phyloP scores from a whole-genome alignment of 2,113 vertebrate species.

The Hemiscyllium ocellatum region DNA sequence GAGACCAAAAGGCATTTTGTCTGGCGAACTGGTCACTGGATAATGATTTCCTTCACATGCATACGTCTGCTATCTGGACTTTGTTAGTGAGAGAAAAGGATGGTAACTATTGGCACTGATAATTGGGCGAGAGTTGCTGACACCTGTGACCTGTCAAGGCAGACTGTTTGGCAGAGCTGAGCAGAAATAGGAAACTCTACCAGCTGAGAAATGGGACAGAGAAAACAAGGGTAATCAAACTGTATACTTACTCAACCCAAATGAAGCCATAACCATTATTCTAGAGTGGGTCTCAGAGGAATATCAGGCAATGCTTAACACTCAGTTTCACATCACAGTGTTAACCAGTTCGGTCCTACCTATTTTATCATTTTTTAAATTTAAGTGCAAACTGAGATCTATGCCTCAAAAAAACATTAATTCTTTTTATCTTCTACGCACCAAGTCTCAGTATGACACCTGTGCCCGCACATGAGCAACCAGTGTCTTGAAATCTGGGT shows the following conservation, averaged over 20 bases:
- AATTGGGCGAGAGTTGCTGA: neutral
- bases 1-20: too few species aligned
- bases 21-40: too few species aligned
- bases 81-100: neutral
- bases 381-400: too few species aligned
- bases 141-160: neutral
- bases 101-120: neutral
- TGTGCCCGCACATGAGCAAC: too few species aligned
- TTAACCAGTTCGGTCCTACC: too few species aligned
- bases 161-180: neutral
- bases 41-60: neutral
- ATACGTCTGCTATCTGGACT: neutral
- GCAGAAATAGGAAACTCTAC: neutral
- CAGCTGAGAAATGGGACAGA: neutral
- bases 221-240: neutral
- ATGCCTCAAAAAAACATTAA: too few species aligned
- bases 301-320: neutral
- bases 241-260: neutral
- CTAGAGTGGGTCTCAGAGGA: neutral
- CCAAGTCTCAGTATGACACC: too few species aligned
- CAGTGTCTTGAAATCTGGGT: too few species aligned
- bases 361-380: too few species aligned
- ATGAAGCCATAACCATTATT: neutral
- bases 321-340: neutral
- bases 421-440: too few species aligned